A percentile compares a stretch with the other conserved stretches of the same genome.
phyloP scores from a whole-genome alignment of 2,888 invertebrate species.

The Schizaphis graminum region DNA sequence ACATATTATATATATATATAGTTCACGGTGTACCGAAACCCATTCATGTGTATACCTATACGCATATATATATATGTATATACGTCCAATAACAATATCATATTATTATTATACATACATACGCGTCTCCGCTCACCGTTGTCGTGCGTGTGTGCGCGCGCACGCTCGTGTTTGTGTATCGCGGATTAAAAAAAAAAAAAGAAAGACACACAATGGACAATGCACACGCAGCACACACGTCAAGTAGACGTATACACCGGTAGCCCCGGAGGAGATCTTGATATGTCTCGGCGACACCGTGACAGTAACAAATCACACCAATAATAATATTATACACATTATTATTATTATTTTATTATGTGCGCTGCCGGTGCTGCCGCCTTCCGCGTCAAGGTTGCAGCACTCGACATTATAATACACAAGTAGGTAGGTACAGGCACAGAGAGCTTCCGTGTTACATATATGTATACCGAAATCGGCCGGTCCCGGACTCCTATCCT shows the following conservation, averaged over 20 bases:
- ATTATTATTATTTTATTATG: background rate
- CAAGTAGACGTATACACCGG: background rate
- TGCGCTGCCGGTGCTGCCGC: background rate
- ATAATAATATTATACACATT: background rate
- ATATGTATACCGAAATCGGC: background rate
- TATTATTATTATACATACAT: background rate
- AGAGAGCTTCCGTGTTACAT: constrained; percentile 49
- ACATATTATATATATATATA: background rate
- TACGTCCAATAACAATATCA: constrained; percentile 11
- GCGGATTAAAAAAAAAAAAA: constrained; percentile 54
- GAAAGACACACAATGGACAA: constrained; percentile 57
- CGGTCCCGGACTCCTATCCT: background rate
- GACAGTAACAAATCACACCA: constrained; percentile 62
- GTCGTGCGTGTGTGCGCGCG: background rate
- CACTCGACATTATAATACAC: background rate
- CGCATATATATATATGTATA: background rate
- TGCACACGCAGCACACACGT: background rate
- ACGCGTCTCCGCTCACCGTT: background rate
- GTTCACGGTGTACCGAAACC: constrained; percentile 28
- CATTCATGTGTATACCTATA: background rate
- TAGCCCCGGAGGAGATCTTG: constrained; percentile 59
- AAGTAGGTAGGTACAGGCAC: background rate
- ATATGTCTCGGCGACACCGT: constrained; percentile 54
- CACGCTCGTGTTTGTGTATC: background rate
- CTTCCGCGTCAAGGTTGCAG: background rate